These are phyloP conservation scores for Aphis gossypii DNA, from an alignment of 1,140 invertebrate genomes.

Conservation along the genomic window DNA sequence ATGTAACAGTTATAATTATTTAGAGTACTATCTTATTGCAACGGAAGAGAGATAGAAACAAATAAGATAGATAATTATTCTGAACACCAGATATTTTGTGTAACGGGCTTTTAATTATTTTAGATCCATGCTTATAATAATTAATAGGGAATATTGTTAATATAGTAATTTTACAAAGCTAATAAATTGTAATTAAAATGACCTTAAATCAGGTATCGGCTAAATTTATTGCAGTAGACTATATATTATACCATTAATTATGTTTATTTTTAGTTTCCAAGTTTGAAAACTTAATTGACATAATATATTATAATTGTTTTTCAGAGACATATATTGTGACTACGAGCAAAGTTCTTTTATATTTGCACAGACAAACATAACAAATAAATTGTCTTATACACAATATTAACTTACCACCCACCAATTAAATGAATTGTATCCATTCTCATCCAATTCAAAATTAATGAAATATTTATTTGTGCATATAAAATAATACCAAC, in stretches of 20 bases:
- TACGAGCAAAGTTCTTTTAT: not conserved
- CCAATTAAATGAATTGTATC: not conserved
- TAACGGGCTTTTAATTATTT: not conserved
- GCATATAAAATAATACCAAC: not conserved
- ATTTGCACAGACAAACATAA: not conserved
- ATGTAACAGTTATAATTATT: not conserved
- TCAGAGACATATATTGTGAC: not conserved
- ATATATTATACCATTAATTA: not conserved
- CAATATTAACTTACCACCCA: not conserved
- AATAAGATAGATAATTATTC: not conserved
- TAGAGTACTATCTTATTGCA: not conserved
- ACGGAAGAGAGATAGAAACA: too few species aligned
- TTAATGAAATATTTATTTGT: not conserved
- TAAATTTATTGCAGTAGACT: not conserved
- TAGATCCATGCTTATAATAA: not conserved
- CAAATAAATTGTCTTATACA: not conserved
- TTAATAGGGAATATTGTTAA: not conserved
- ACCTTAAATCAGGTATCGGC: not conserved
- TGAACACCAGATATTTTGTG: not conserved
- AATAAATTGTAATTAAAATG: slow-evolving; percentile 6
- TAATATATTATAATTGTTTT: not conserved
- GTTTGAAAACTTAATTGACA: not conserved
- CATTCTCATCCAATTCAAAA: not conserved
- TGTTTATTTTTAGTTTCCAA: slow-evolving; percentile 18
- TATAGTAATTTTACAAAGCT: not conserved